A percentile compares a stretch with the other conserved stretches of the same genome.
These are phyloP conservation scores for Copidosoma aretas DNA, from an alignment of 2,888 invertebrate genomes.

Conservation along the genomic window DNA sequence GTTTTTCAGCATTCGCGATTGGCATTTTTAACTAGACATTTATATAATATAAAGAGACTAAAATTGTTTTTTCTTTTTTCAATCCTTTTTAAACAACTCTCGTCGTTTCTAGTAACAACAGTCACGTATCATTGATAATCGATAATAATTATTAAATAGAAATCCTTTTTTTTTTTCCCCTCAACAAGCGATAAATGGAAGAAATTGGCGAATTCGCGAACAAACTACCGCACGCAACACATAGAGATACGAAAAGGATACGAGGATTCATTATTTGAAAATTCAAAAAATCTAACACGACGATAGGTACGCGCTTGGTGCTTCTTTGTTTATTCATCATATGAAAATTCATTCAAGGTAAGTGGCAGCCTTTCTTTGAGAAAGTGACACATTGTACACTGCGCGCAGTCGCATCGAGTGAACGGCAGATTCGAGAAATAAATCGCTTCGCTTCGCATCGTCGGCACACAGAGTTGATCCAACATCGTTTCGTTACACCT, in stretches of 20 bases:
- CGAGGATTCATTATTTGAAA: slow-evolving; percentile 28
- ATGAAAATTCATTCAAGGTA: slow-evolving; percentile 7
- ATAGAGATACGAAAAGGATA: slow-evolving; percentile 23
- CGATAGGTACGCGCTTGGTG: not conserved
- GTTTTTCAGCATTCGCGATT: too few species aligned
- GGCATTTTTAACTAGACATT: slow-evolving; percentile 31
- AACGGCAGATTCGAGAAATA: slow-evolving; percentile 41
- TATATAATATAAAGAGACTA: not conserved
- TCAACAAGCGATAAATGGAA: slow-evolving; percentile 38
- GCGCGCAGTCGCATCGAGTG: slow-evolving; percentile 22
- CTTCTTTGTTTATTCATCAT: not conserved
- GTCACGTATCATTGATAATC: slow-evolving; percentile 33
- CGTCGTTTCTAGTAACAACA: slow-evolving; percentile 32
- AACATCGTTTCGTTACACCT: slow-evolving; percentile 6
- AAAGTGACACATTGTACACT: slow-evolving; percentile 18
- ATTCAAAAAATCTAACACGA: slow-evolving; percentile 27
- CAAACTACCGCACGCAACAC: slow-evolving; percentile 22
- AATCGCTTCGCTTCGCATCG: slow-evolving; percentile 32
- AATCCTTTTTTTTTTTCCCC: slow-evolving; percentile 13
- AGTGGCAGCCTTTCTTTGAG: slow-evolving; percentile 26
- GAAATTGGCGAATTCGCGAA: slow-evolving; percentile 31
- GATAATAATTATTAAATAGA: slow-evolving; percentile 35
- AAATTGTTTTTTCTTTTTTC: slow-evolving; percentile 18
- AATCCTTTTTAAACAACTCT: slow-evolving; percentile 4
- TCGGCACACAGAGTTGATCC: slow-evolving; percentile 16